Conservation (phyloP, 2,113 vertebrate genomes). For the Pomatostomus ruficeps region DNA sequence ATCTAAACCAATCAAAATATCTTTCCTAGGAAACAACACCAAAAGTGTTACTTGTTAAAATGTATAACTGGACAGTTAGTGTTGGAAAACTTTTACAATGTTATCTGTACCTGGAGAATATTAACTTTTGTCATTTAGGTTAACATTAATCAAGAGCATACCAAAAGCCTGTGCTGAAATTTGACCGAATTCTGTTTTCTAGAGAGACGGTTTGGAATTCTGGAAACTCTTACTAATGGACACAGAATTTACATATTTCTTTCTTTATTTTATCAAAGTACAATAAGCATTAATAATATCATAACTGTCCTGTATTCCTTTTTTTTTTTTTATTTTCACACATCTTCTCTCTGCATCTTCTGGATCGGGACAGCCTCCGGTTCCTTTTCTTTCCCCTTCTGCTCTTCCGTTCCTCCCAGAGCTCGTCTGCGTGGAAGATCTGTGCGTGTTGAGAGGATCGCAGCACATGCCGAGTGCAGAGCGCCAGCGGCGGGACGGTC, state of each 20-base stretch:
- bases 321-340: neutral
- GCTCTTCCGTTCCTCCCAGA: neutral
- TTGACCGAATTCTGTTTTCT: neutral
- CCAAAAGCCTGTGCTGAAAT: neutral
- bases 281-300: neutral
- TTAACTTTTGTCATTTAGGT: neutral
- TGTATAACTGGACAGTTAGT: neutral
- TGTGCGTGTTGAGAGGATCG: neutral
- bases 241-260: neutral
- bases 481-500: neutral
- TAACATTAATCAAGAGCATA: neutral
- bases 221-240: neutral
- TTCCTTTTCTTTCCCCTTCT: neutral
- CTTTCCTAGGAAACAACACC: neutral
- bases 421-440: neutral
- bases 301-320: neutral
- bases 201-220: neutral
- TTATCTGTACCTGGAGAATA: neutral
- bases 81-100: neutral
- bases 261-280: neutral
- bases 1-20: neutral
- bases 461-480: neutral
- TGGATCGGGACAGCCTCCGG: neutral
- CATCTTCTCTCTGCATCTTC: neutral
- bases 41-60: neutral